These are phyloP conservation scores for Osmoderma eremita DNA, from an alignment of 2,888 invertebrate species.

Conservation along the genomic window DNA sequence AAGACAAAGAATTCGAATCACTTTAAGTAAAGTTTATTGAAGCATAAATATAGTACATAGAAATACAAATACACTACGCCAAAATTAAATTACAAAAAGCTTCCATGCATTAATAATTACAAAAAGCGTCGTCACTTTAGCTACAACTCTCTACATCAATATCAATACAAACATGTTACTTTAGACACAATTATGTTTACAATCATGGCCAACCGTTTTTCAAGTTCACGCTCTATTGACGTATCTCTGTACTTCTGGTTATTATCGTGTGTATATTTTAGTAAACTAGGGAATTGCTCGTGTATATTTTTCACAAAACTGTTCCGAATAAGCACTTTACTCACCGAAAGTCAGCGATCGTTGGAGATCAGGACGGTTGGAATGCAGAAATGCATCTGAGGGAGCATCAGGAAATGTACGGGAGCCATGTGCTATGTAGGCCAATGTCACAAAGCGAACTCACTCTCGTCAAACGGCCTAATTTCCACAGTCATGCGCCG, in stretches of 20 bases:
- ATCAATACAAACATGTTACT: slow-evolving; percentile 19
- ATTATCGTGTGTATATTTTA: neutral
- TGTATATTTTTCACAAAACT: neutral
- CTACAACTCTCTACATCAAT: slow-evolving; percentile 28
- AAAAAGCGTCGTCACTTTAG: slow-evolving; percentile 18
- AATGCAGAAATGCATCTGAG: slow-evolving; percentile 42
- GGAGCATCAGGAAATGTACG: slow-evolving; percentile 39
- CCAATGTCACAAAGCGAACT: slow-evolving; percentile 44
- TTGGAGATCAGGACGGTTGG: slow-evolving; percentile 25
- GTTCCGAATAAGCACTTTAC: slow-evolving; percentile 15
- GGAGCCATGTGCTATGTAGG: slow-evolving; percentile 40
- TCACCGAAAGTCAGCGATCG: slow-evolving; percentile 35
- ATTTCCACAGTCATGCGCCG: slow-evolving; percentile 41
- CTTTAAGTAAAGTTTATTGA: slow-evolving; percentile 23
- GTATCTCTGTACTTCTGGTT: slow-evolving; percentile 7
- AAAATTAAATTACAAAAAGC: slow-evolving; percentile 18
- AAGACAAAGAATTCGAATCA: neutral
- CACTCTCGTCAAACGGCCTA: slow-evolving; percentile 42
- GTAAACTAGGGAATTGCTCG: neutral
- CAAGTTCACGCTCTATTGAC: slow-evolving; percentile 31
- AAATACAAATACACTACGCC: slow-evolving; percentile 21
- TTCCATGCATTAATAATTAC: slow-evolving; percentile 26
- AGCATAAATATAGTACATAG: slow-evolving; percentile 23
- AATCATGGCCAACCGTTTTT: slow-evolving; percentile 35
- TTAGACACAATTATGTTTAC: slow-evolving; percentile 35